Evolutionary conservation across 2,113 vertebrate genomes (phyloP).

Genomic region (Rhinichthys klamathensis): DNA sequence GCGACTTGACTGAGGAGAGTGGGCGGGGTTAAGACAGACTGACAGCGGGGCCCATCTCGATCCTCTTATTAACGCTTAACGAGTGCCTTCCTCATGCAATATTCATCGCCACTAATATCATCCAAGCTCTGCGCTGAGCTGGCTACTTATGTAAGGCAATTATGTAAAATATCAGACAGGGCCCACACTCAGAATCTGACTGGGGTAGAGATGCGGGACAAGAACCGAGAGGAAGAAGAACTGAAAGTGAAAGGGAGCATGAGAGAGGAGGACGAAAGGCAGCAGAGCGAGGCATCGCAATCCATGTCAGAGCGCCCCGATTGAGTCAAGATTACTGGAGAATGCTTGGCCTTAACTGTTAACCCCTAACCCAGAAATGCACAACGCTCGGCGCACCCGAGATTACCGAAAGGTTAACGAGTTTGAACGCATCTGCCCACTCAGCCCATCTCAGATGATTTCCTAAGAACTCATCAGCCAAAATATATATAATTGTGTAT

Average conservation of each 20-base stretch:
- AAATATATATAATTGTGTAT: constrained; percentile 36
- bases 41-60: constrained; percentile 77
- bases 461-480: constrained; percentile 27
- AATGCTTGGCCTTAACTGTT: not conserved
- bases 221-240: constrained; percentile 59
- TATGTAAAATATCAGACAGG: constrained; percentile 81
- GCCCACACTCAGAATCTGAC: constrained; percentile 70
- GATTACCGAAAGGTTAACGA: constrained; percentile 28
- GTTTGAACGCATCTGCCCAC: constrained; percentile 35
- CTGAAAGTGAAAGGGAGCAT: constrained; percentile 46
- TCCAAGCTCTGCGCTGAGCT: constrained; percentile 74
- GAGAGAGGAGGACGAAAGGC: not conserved
- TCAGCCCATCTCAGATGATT: constrained; percentile 37
- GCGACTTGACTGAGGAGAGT: constrained; percentile 72
- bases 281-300: not conserved
- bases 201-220: constrained; percentile 72
- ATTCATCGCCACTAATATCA: constrained; percentile 79
- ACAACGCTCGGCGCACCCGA: not conserved
- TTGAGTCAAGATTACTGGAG: constrained; percentile 1
- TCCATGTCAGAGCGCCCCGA: not conserved
- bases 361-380: constrained; percentile 16
- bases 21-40: constrained; percentile 76
- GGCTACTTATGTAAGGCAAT: constrained; percentile 83
- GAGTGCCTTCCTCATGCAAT: constrained; percentile 82
- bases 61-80: constrained; percentile 82